A percentile compares a stretch with the other conserved stretches of the same genome.
These are phyloP conservation scores for Dromaius novaehollandiae DNA, from an alignment of 2,113 vertebrate genomes.

Conservation along the genomic window DNA sequence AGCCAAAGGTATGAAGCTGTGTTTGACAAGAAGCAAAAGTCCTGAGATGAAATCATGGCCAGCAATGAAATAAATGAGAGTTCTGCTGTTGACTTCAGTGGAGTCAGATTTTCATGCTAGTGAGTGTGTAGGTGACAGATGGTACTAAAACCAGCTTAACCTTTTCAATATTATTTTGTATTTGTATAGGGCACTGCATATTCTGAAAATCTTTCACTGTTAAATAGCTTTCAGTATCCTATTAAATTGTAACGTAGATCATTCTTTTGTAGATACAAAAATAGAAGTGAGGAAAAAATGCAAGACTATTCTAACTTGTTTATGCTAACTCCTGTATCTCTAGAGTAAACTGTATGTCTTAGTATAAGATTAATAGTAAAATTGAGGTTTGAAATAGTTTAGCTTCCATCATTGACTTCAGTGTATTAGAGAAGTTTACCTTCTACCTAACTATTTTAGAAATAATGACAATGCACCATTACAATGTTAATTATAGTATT, in stretches of 20 bases:
- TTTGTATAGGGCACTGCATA: background rate
- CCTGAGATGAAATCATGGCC: background rate
- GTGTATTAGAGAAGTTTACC: background rate
- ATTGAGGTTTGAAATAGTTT: background rate
- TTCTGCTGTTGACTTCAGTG: background rate
- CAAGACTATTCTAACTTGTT: background rate
- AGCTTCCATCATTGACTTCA: background rate
- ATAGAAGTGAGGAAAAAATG: background rate
- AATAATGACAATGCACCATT: background rate
- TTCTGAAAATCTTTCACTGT: background rate
- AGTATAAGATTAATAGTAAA: background rate
- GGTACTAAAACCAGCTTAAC: background rate
- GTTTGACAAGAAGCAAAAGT: background rate
- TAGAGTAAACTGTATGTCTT: background rate
- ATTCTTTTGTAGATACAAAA: background rate
- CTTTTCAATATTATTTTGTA: fast-evolving
- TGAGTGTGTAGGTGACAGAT: background rate
- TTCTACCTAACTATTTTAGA: background rate
- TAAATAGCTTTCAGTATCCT: background rate
- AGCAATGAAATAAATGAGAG: background rate
- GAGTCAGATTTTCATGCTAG: background rate
- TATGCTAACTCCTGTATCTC: background rate
- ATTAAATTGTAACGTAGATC: background rate
- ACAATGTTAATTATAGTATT: background rate
- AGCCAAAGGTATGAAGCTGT: background rate